A percentile compares a stretch with the other conserved stretches of the same genome.
Evolutionary conservation across 2,113 vertebrate genomes (phyloP).

Genomic region (Aspidoscelis tigris): DNA sequence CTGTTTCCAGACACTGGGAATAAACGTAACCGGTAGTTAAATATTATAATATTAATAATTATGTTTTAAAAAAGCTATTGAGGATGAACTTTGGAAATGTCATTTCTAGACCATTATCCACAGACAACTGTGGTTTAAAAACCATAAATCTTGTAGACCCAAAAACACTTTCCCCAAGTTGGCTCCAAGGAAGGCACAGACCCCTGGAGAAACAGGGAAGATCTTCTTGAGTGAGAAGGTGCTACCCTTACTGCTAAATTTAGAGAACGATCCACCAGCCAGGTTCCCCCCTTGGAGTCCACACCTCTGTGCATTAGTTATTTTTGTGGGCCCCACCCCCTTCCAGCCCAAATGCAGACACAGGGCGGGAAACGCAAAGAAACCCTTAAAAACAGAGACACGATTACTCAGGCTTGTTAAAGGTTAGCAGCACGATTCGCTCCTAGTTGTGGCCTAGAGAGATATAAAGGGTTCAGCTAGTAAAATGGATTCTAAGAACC

Average conservation of each 20-base stretch:
- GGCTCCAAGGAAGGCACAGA: too few species aligned
- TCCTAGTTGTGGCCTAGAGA: not conserved
- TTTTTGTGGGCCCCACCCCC: not conserved
- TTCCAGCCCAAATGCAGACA: not conserved
- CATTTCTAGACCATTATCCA: too few species aligned
- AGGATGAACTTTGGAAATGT: too few species aligned
- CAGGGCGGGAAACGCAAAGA: not conserved
- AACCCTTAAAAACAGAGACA: not conserved
- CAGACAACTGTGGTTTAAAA: too few species aligned
- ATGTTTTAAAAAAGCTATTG: too few species aligned
- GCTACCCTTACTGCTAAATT: slow-evolving; percentile 10
- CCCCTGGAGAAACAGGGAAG: not conserved
- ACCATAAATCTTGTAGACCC: too few species aligned
- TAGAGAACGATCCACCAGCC: not conserved
- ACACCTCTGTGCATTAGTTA: not conserved
- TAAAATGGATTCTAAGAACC: slow-evolving; percentile 10
- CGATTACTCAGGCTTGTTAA: not conserved
- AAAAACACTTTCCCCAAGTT: too few species aligned
- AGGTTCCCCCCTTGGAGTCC: not conserved
- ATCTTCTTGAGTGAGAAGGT: too few species aligned
- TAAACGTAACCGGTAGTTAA: too few species aligned
- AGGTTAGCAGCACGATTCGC: not conserved
- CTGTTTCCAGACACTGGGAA: too few species aligned
- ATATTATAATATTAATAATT: too few species aligned
- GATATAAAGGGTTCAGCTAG: not conserved